Percentiles rank a stretch among this genome's conserved stretches.
Conservation (phyloP, 2,888 invertebrate species). For the Unio pictorum region DNA sequence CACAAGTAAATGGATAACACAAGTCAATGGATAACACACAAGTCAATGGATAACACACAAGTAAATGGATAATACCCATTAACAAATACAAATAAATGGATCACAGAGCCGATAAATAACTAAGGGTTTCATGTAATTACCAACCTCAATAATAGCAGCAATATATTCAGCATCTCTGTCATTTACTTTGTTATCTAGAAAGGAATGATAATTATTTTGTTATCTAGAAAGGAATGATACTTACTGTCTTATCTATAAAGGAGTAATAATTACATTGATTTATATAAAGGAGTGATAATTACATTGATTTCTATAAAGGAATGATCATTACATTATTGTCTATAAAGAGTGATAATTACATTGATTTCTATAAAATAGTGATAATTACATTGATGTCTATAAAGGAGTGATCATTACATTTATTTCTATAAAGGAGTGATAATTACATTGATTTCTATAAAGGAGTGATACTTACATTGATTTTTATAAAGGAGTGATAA, state of each 20-base stretch:
- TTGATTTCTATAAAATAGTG: slow-evolving; percentile 31
- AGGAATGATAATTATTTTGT: slow-evolving; percentile 27
- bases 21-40: too few species aligned
- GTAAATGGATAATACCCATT: too few species aligned
- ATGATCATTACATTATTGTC: background rate
- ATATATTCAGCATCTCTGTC: slow-evolving; percentile 50
- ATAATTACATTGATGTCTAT: slow-evolving; percentile 43
- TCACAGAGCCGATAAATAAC: background rate
- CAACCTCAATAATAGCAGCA: slow-evolving; percentile 49
- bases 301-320: background rate
- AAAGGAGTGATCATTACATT: slow-evolving; percentile 9
- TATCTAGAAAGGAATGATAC: slow-evolving; percentile 36
- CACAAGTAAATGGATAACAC: too few species aligned
- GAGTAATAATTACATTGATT: background rate
- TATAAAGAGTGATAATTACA: background rate
- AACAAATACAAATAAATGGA: too few species aligned
- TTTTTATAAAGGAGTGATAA: background rate
- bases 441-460: background rate
- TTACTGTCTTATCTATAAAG: background rate
- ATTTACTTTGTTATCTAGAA: slow-evolving; percentile 49
- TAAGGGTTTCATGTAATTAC: background rate
- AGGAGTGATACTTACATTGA: background rate
- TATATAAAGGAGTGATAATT: background rate
- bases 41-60: too few species aligned
- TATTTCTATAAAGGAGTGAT: background rate